Base-by-base conservation (phyloP, 2,797 vertebrate species). In the Scomberomorus guttatus region DNA sequence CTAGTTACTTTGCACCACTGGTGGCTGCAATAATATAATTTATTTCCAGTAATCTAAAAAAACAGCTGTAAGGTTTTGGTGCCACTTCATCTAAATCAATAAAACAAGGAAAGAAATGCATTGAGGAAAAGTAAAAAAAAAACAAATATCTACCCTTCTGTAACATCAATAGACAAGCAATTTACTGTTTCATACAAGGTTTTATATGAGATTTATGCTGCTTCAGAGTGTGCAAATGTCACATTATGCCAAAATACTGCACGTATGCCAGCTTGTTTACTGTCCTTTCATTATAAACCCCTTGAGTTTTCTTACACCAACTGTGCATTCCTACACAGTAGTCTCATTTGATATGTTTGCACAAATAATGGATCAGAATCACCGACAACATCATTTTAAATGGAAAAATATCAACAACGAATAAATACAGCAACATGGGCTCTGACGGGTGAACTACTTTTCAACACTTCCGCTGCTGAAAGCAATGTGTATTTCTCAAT, bases 81-180 rank as follows among this genome's bases (percentile, higher is more conserved):
- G 39, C 7, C 37, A 39, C 37, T 39, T 6, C 8, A 8, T 44
- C 13, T 4, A 13, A 14, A 37, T 37, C 34, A 37, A 37, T 37
- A 42, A 42, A 42, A 42, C 34, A 37, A 44, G 4, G 29, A 68
- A 1, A 70, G 24, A 52, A 27, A 55, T 22, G 58, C 54, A 37
- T 17, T 17, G 20, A 42, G 32, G 6, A 74, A 37, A 39, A 25
- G 9, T 67, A 52, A 29, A 32, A 32, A 32, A 32, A 6, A 6
- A 32, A 32, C 37, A 68, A 72, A 37, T 9, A 42, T 37, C 20
- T 29, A 15, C 18, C 20, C 8, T 11, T 61, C n/a, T 52, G 62
- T 24, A 72, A n/a, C 67, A 69, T 54, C 63, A 70, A 50, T 29
- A 27, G 7, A 73, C 5, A 39, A 50, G 51, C 51, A 70, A 58